phyloP scores from a whole-genome alignment of 2,113 vertebrate genomes.

The Pluvialis apricaria region DNA sequence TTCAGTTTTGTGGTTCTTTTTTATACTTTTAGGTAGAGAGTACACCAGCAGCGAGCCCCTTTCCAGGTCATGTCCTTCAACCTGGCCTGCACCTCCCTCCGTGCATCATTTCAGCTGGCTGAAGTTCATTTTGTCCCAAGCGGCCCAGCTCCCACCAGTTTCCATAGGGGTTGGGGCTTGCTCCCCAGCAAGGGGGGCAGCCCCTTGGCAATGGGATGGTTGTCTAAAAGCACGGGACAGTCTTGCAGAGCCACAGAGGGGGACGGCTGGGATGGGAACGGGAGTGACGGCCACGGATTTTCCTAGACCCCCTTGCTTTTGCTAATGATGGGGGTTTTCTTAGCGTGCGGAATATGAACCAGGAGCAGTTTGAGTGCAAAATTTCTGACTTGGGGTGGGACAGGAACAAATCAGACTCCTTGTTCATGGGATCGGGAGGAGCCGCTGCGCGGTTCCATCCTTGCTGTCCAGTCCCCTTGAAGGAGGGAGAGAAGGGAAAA shows the following conservation, averaged over 20 bases:
- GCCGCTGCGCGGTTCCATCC: accelerated
- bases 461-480: background rate
- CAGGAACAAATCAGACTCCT: accelerated
- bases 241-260: background rate
- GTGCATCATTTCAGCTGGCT: accelerated
- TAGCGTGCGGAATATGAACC: background rate
- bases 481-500: background rate
- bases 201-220: background rate
- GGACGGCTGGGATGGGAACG: background rate
- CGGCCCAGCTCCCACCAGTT: background rate
- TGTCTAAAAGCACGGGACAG: background rate
- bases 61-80: background rate
- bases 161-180: background rate
- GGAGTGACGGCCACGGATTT: background rate
- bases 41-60: background rate
- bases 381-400: background rate
- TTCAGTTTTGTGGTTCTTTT: background rate
- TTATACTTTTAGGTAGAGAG: background rate
- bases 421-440: accelerated
- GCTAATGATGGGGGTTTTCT: background rate
- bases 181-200: background rate
- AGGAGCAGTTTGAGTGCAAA: background rate
- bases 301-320: background rate
- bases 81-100: background rate
- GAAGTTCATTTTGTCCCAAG: background rate